phyloP scores from a whole-genome alignment of 1,140 invertebrate species.

The Ips nitidus region DNA sequence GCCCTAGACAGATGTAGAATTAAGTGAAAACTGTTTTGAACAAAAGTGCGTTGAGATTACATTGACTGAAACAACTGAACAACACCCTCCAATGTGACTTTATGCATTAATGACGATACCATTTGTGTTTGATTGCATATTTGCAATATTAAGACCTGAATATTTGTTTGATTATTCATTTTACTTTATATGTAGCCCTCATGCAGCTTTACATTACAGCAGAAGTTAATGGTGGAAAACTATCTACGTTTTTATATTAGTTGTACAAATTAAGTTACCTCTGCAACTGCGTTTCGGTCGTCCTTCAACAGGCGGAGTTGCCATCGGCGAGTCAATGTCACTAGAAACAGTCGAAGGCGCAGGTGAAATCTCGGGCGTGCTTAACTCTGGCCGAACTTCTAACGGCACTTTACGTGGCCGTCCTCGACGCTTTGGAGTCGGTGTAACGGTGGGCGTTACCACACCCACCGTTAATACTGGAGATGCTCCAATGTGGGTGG shows the following conservation, averaged over 20 bases:
- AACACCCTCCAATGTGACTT: too few species aligned
- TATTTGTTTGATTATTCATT: too few species aligned
- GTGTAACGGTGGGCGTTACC: slow-evolving; percentile 24
- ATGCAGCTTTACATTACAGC: too few species aligned
- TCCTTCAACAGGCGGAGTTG: slow-evolving; percentile 30
- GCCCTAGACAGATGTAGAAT: too few species aligned
- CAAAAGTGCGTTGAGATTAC: too few species aligned
- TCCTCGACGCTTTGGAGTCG: slow-evolving; percentile 39
- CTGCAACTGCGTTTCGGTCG: slow-evolving; percentile 51
- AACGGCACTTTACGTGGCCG: slow-evolving; percentile 39
- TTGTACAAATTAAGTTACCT: slow-evolving; percentile 33
- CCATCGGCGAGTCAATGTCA: slow-evolving; percentile 1
- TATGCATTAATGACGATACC: too few species aligned
- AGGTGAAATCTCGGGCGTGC: not conserved
- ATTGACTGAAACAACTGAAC: too few species aligned
- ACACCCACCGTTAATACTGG: slow-evolving; percentile 23
- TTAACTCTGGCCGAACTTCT: not conserved
- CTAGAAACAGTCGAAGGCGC: not conserved
- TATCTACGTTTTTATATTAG: too few species aligned
- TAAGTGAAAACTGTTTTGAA: too few species aligned
- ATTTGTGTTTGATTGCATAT: too few species aligned
- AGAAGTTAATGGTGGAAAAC: not conserved
- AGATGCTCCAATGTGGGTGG: slow-evolving; percentile 21
- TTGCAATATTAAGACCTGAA: too few species aligned
- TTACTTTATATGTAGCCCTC: too few species aligned